Evolutionary conservation across 2,797 vertebrate genomes (phyloP).

Genomic region (Liparis tanakae): DNA sequence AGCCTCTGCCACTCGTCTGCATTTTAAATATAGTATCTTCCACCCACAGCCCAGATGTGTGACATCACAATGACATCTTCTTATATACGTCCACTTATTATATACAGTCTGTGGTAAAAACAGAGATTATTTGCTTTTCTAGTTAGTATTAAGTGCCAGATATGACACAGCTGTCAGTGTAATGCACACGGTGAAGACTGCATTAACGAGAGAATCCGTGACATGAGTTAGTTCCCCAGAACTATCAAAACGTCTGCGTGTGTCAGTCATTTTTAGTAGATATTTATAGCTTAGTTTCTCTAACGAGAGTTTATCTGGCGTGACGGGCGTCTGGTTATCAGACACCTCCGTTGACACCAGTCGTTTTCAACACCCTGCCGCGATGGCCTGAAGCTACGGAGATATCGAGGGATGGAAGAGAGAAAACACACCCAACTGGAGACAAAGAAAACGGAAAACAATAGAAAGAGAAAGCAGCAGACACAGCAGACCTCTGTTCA

Average conservation of each 20-base stretch:
- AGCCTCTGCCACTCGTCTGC: no score
- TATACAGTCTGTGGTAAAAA: no score
- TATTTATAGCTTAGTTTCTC: not conserved
- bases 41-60: no score
- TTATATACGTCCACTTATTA: no score
- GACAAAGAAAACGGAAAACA: not conserved
- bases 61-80: no score
- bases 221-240: not conserved
- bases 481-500: not conserved
- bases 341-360: constrained; percentile 18
- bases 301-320: constrained; percentile 10
- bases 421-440: not conserved
- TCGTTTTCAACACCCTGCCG: constrained; percentile 21
- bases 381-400: constrained; percentile 2
- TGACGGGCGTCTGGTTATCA: not conserved
- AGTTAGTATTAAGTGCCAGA: no score
- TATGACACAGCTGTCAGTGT: no score
- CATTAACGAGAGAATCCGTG: not conserved
- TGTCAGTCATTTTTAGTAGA: not conserved
- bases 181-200: not conserved
- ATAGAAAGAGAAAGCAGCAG: not conserved
- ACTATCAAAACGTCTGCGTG: not conserved
- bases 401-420: not conserved
- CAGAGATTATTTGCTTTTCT: no score
- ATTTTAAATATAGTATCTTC: no score